Conservation (phyloP, 2,113 vertebrate genomes). For the Symphodus melops region DNA sequence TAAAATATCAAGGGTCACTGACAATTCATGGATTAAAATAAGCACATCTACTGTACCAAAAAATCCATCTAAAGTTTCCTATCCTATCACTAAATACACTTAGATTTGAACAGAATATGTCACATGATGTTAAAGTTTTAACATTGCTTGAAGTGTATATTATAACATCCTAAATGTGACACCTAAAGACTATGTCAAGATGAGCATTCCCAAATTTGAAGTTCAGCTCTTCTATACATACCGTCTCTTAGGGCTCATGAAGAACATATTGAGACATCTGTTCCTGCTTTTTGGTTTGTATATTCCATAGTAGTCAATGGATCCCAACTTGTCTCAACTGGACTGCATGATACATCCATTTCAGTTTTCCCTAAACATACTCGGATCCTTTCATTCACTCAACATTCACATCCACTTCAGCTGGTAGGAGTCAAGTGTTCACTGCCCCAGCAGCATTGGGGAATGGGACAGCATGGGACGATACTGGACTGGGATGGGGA, state of each 20-base stretch:
- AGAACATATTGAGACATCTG: slow-evolving; percentile 25
- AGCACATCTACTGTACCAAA: not conserved
- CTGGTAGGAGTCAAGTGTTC: slow-evolving; percentile 46
- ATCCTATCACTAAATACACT: too few relatives aligned
- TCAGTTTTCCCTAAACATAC: slow-evolving; percentile 10
- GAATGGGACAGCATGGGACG: slow-evolving; percentile 77
- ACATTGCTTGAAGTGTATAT: not conserved
- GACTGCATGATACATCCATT: slow-evolving; percentile 20
- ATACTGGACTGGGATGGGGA: slow-evolving; percentile 64
- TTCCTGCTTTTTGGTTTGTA: slow-evolving; percentile 41
- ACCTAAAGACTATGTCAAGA: not conserved
- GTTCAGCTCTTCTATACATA: slow-evolving; percentile 51
- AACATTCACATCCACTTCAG: slow-evolving; percentile 43
- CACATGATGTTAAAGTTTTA: not conserved
- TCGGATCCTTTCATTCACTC: slow-evolving; percentile 14
- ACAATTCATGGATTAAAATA: not conserved
- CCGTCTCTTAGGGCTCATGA: slow-evolving; percentile 53
- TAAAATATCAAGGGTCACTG: not conserved
- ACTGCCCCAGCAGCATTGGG: slow-evolving; percentile 52
- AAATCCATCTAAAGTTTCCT: not conserved
- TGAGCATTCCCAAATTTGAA: not conserved
- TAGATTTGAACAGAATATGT: not conserved
- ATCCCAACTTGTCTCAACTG: slow-evolving; percentile 12
- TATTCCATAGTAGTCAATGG: slow-evolving; percentile 48
- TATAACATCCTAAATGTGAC: slow-evolving; percentile 12